Evolutionary conservation across 2,888 invertebrate genomes (phyloP), one percentile per base, ranked within the genome.

Genomic region (Lamproptera curius): DNA sequence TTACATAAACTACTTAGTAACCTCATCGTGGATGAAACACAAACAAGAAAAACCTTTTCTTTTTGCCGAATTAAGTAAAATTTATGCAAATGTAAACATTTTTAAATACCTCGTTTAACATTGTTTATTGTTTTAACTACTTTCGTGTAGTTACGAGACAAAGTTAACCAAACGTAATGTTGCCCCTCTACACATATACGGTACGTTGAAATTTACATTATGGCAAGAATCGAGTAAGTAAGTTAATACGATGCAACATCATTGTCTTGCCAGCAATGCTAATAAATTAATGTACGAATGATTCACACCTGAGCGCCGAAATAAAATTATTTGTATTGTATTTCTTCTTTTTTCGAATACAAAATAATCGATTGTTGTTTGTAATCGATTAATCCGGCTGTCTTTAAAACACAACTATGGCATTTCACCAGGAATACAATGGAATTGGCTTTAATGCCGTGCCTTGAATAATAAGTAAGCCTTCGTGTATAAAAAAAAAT

Each of bases 261-360:
- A 71, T 74, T 73, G 69, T 69, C 57, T 61, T 70, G 67, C 68
- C 65, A 59, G 55, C 57, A 54, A 59, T 31, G 49, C 40, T 31
- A 57, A 61, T 50, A 55, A 55, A 65, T 61, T 53, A 14, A 38
- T 15, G 41, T 48, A 53, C 51, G 43, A 36, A 46, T 68, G 67
- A 70, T 57, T 72, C 68, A 67, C 63, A 58, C 55, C 48, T 57
- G 54, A 43, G 17, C 11, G 11, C 36, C 35, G 44, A 49, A 49
- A 49, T 34, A 40, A 35, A 36, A 41, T 40, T 17, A 36, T 44
- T 37, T 42, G 36, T 31, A 31, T 31, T 4, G 13, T 31, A 4
- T 9, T 31, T 17, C 42, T 37, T 41, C 41, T 39, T 39, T 40
- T 40, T 49, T 16, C 17, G 35, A 39, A 40, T n/a, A 6, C 20